These are phyloP conservation scores for Vanessa cardui DNA, from an alignment of 2,888 invertebrate genomes.

Conservation along the genomic window DNA sequence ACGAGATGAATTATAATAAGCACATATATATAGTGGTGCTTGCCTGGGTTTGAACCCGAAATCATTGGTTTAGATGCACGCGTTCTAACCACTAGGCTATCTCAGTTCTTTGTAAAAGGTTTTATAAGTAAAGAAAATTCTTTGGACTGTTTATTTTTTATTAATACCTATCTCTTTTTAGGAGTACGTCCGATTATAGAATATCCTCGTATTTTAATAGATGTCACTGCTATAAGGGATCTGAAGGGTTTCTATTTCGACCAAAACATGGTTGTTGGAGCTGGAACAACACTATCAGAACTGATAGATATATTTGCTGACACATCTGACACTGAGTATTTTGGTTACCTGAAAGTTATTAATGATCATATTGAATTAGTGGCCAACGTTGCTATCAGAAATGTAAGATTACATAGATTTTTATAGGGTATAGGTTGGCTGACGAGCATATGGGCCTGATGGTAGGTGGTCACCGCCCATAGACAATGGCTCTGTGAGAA, in stretches of 20 bases:
- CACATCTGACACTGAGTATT: conserved; percentile 58
- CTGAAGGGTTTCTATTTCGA: conserved; percentile 69
- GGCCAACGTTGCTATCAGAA: conserved; percentile 85
- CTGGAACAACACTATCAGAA: conserved; percentile 73
- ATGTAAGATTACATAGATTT: conserved; percentile 39
- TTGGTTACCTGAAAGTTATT: conserved; percentile 79
- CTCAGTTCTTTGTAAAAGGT: no score
- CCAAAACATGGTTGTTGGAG: conserved; percentile 78
- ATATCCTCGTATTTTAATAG: conserved; percentile 80
- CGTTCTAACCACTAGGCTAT: no score
- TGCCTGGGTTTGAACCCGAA: no score
- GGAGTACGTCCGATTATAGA: conserved; percentile 64
- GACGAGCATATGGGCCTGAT: no score
- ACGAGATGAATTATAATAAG: no score
- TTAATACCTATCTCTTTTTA: conserved; percentile 44
- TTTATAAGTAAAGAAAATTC: no score
- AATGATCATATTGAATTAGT: conserved; percentile 84
- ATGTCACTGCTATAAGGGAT: conserved; percentile 83
- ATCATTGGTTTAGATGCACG: no score
- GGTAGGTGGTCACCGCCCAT: no score
- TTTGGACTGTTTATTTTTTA: no score
- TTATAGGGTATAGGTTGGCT: no score
- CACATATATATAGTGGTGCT: no score
- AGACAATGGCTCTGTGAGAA: no score
- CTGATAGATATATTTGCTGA: conserved; percentile 69